Evolutionary conservation across 1,140 invertebrate species (phyloP).

Genomic region (Diachasma alloeum): DNA sequence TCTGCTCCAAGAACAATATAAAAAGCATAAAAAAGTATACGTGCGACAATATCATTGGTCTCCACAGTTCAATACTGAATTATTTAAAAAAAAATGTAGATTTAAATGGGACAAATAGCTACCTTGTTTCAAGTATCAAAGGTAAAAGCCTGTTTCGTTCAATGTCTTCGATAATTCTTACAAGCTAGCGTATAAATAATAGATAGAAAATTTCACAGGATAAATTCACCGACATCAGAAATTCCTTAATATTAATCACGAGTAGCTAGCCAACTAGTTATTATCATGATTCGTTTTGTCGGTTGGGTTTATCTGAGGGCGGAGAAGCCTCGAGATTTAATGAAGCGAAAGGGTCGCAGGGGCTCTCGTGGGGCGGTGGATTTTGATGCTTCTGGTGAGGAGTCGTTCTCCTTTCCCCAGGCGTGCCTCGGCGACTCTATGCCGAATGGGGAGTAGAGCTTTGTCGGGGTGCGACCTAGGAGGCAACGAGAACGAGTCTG

Average conservation of each 20-base stretch:
- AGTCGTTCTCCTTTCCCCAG: conserved; percentile 55
- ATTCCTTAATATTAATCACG: not conserved
- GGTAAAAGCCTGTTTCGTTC: not conserved
- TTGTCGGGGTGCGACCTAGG: conserved; percentile 71
- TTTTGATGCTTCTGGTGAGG: conserved; percentile 23
- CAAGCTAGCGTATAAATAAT: not conserved
- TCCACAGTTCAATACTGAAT: not conserved
- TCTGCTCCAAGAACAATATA: not conserved
- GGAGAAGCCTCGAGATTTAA: conserved; percentile 50
- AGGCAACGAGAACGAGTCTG: conserved; percentile 64
- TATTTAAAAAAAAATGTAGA: not conserved
- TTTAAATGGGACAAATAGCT: not conserved
- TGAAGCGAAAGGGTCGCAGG: conserved; percentile 47
- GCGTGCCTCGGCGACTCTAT: conserved; percentile 68
- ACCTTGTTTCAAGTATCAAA: not conserved
- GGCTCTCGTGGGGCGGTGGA: conserved; percentile 29
- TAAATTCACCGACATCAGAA: not conserved
- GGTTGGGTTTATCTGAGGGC: conserved; percentile 48
- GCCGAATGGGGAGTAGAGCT: conserved; percentile 72
- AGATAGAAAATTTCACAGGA: not conserved
- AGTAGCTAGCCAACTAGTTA: not conserved
- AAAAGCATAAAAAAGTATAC: not conserved
- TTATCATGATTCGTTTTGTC: conserved; percentile 10
- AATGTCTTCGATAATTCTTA: not conserved
- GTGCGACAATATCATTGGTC: not conserved